These are phyloP conservation scores for Telmatherina bonti DNA, from an alignment of 2,797 vertebrate genomes.

Conservation along the genomic window DNA sequence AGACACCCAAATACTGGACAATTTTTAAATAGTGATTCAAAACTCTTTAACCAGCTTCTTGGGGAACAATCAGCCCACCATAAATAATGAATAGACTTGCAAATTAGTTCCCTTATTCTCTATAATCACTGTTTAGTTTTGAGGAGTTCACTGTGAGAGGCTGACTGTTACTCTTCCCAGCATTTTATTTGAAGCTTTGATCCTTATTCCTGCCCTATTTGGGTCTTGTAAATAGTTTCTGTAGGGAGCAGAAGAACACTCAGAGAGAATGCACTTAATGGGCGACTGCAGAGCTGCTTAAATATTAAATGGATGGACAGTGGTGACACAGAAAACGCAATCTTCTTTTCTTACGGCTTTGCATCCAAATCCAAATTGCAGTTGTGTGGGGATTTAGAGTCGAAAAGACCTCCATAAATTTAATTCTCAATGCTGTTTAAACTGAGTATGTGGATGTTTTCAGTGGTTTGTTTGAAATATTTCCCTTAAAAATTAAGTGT, in stretches of 20 bases:
- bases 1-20: conserved; percentile 6
- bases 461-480: not conserved
- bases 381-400: conserved; percentile 66
- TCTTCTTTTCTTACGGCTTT: conserved; percentile 72
- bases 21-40: conserved; percentile 47
- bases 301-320: conserved; percentile 68
- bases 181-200: conserved; percentile 23
- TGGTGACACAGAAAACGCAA: conserved; percentile 67
- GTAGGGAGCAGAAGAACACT: conserved; percentile 29
- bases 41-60: conserved; percentile 27
- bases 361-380: conserved; percentile 69
- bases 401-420: conserved; percentile 49
- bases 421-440: conserved; percentile 24
- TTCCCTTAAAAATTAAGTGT: not conserved
- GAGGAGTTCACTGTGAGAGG: conserved; percentile 52
- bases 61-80: conserved; percentile 13
- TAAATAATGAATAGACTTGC: conserved; percentile 60
- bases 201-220: conserved; percentile 45
- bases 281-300: conserved; percentile 70
- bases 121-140: conserved; percentile 53
- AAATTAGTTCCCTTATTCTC: conserved; percentile 48
- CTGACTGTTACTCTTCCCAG: not conserved
- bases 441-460: conserved; percentile 2
- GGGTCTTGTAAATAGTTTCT: conserved; percentile 29
- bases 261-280: conserved; percentile 37